Conservation (phyloP, 92 coral and sea anemone species). For the Porites lobata region DNA sequence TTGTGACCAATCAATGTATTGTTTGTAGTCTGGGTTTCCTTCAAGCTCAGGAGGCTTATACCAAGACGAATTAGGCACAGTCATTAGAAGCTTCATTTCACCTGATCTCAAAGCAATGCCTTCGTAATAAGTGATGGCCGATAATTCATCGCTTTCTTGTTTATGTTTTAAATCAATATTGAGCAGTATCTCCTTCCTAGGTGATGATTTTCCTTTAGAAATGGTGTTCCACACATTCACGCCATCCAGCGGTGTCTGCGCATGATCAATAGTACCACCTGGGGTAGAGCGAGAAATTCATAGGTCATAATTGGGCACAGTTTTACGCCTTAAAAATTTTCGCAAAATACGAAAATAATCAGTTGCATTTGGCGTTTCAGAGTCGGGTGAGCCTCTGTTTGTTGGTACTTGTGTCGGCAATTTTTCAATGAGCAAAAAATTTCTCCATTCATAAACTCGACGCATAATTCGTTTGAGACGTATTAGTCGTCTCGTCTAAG, state of each 20-base stretch:
- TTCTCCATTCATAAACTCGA: too few species aligned
- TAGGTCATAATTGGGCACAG: not conserved
- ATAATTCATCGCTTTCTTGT: not conserved
- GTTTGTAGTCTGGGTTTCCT: not conserved
- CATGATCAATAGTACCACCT: conserved; percentile 28
- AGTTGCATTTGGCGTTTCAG: too few species aligned
- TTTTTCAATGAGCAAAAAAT: too few species aligned
- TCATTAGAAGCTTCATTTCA: conserved; percentile 61
- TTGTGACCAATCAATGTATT: not conserved
- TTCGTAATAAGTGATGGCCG: conserved; percentile 6
- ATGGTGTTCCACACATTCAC: conserved; percentile 77
- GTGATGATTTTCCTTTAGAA: conserved; percentile 75
- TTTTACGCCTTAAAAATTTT: too few species aligned
- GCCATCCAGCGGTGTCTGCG: conserved; percentile 62
- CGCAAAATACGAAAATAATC: too few species aligned
- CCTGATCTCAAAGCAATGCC: conserved; percentile 65
- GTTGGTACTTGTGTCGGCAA: too few species aligned
- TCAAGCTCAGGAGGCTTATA: conserved; percentile 63
- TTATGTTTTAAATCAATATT: conserved; percentile 62
- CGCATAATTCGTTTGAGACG: too few species aligned
- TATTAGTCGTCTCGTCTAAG: too few species aligned
- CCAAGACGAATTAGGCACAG: conserved; percentile 57
- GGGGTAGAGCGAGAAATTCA: not conserved
- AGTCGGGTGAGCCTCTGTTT: too few species aligned
- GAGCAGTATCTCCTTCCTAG: conserved; percentile 83